Conservation (phyloP, 2,113 vertebrate species). For the Galbula dea region DNA sequence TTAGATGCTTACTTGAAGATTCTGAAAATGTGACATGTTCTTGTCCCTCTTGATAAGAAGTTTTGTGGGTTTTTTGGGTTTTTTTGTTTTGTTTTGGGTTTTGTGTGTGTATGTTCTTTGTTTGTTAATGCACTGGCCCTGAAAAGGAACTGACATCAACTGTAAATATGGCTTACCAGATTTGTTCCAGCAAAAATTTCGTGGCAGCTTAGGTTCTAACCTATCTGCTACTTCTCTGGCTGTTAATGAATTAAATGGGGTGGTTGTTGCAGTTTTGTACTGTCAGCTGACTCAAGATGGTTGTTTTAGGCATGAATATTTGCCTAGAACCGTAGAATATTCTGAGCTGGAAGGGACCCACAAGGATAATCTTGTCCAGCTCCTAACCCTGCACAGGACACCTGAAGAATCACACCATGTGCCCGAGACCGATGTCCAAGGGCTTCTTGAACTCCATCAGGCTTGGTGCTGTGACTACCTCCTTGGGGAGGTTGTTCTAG, state of each 20-base stretch:
- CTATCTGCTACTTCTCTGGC: not conserved
- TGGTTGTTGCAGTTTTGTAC: not conserved
- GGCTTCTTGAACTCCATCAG: too few relatives aligned
- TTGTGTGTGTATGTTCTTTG: not conserved
- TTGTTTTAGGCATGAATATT: not conserved
- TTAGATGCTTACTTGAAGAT: not conserved
- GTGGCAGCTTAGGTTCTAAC: not conserved
- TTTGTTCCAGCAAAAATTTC: not conserved
- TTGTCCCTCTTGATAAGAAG: not conserved
- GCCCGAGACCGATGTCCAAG: too few relatives aligned
- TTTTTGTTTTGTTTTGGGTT: too few relatives aligned
- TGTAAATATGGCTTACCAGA: not conserved
- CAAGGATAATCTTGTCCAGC: too few relatives aligned
- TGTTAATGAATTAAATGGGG: not conserved
- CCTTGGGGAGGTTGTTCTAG: too few relatives aligned
- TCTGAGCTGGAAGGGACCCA: too few relatives aligned
- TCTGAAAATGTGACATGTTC: not conserved
- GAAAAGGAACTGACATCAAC: not conserved
- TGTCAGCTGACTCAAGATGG: not conserved
- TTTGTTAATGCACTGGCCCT: not conserved
- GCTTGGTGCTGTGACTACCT: too few relatives aligned
- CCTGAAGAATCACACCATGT: too few relatives aligned
- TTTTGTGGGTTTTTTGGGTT: not conserved
- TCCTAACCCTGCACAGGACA: too few relatives aligned
- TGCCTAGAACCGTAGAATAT: too few relatives aligned